These are phyloP conservation scores for Dromiciops gliroides DNA, from an alignment of 2,113 vertebrate species.

Conservation along the genomic window DNA sequence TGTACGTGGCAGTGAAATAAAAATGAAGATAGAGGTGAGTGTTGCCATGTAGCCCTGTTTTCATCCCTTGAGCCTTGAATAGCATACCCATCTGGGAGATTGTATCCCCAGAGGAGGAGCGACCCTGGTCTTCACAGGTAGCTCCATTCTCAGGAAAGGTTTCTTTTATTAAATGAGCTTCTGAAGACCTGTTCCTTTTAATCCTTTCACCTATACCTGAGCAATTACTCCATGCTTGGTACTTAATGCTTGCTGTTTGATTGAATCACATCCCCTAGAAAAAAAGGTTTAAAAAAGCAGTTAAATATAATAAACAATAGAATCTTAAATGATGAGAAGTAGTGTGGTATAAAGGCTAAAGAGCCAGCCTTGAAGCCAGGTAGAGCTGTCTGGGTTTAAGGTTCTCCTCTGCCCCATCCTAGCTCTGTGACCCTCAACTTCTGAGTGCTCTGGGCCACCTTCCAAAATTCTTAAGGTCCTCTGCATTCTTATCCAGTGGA, in stretches of 20 bases:
- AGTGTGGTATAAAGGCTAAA: background rate
- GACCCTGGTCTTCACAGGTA: background rate
- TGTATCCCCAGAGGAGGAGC: background rate
- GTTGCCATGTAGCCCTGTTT: background rate
- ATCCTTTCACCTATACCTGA: background rate
- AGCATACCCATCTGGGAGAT: background rate
- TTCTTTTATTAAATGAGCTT: background rate
- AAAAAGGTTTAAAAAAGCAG: background rate
- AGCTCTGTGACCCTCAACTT: background rate
- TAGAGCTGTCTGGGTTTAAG: background rate
- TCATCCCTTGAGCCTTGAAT: background rate
- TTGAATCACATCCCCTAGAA: background rate
- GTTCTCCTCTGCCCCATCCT: background rate
- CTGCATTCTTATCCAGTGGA: background rate
- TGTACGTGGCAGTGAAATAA: conserved; percentile 84
- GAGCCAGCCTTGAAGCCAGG: background rate
- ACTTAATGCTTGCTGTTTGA: background rate
- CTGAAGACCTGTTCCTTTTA: background rate
- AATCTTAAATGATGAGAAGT: background rate
- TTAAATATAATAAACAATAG: no score
- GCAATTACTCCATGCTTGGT: background rate
- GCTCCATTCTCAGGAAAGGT: background rate
- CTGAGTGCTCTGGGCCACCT: background rate
- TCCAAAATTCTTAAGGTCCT: background rate
- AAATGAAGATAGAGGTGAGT: conserved; percentile 85